These are phyloP conservation scores for Empis stercorea DNA, from an alignment of 2,888 invertebrate genomes.

Conservation along the genomic window DNA sequence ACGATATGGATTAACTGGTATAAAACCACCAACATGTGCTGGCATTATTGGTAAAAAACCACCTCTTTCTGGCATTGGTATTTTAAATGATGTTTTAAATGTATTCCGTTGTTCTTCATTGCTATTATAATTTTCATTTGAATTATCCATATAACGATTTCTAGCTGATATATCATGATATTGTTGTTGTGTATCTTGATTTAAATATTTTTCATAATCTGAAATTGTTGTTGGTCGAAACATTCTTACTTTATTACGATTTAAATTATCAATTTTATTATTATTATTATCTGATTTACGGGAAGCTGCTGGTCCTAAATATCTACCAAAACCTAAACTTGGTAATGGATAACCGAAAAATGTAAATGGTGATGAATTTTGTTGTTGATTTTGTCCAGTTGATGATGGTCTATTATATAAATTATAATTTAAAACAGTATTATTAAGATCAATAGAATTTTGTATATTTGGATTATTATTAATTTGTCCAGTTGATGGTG, in stretches of 20 bases:
- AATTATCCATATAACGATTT: conserved; percentile 22
- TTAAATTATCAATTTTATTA: conserved; percentile 4
- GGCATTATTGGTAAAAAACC: conserved; percentile 68
- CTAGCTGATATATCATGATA: conserved; percentile 18
- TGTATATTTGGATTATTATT: background rate
- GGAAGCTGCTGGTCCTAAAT: conserved; percentile 39
- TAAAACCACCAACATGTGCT: conserved; percentile 56
- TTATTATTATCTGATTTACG: conserved; percentile 25
- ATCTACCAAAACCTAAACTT: conserved; percentile 52
- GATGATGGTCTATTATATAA: conserved; percentile 23
- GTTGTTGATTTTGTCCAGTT: too few species aligned
- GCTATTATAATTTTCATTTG: conserved; percentile 24
- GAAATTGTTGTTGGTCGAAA: conserved; percentile 29
- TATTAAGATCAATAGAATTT: conserved; percentile 37
- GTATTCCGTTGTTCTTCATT: conserved; percentile 24
- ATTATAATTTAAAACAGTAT: conserved; percentile 34
- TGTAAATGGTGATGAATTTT: conserved; percentile 48
- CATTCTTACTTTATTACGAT: conserved; percentile 32
- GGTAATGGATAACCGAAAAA: conserved; percentile 78
- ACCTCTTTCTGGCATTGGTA: conserved; percentile 46
- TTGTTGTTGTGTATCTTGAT: conserved; percentile 21
- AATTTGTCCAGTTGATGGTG: conserved; percentile 7
- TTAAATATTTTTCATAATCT: conserved; percentile 33
- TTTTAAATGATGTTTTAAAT: conserved; percentile 26
- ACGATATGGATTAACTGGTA: conserved; percentile 44